phyloP scores from a whole-genome alignment of 2,113 vertebrate species.

The Dipodomys ordii region DNA sequence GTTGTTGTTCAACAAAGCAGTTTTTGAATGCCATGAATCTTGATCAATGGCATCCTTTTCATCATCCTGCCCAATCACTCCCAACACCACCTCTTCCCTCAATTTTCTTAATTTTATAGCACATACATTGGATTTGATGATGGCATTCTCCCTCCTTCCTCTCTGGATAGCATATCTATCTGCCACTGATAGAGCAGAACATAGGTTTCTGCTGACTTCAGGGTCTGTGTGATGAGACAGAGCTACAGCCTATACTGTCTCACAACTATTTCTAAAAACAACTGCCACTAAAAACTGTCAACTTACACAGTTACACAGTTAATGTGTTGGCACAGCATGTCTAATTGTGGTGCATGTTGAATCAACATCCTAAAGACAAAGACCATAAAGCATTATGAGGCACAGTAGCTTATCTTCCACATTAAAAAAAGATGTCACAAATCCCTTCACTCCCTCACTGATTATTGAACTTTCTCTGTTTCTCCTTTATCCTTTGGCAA shows the following conservation, averaged over 20 bases:
- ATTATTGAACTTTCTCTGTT: background rate
- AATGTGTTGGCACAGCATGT: background rate
- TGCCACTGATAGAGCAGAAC: background rate
- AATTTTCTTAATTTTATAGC: no score
- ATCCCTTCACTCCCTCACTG: background rate
- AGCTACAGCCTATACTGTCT: background rate
- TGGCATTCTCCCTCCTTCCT: no score
- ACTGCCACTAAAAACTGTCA: background rate
- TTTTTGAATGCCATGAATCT: no score
- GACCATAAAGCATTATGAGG: background rate
- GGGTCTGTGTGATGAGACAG: background rate
- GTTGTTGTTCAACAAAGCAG: no score
- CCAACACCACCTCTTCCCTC: no score
- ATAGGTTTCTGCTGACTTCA: background rate
- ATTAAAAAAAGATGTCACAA: background rate
- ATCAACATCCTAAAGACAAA: slow-evolving; percentile 6
- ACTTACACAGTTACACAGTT: background rate
- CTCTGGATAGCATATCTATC: background rate
- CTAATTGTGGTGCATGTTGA: background rate
- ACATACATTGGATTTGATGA: no score
- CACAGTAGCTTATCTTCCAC: background rate
- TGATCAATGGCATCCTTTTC: no score
- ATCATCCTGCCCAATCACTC: no score
- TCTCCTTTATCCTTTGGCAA: background rate
- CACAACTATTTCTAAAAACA: slow-evolving; percentile 19